Evolutionary conservation across 1,140 invertebrate genomes (phyloP), one percentile per base, ranked within the genome.

Genomic region (Hetaerina americana): DNA sequence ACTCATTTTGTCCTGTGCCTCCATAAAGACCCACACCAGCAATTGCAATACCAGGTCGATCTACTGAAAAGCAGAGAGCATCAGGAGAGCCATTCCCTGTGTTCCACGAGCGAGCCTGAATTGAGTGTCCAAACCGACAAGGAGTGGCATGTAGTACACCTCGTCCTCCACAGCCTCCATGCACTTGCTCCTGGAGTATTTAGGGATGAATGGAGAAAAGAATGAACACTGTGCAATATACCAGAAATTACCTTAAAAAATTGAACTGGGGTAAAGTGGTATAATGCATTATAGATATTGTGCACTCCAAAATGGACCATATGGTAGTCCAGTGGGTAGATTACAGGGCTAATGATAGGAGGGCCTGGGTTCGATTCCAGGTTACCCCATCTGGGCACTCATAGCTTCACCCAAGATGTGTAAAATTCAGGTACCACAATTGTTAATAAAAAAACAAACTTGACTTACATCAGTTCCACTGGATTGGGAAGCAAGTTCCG

Each of bases 81-180:
- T 99, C 97, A 0, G 96, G 94, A 26, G 94, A 95, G 29, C 96
- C 96, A 81, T 95, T 96, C 2, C 95, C 95, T 1, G 95, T 97
- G 77, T 98, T 97, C 97, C 97, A 99, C 0, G 93, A 93, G 49
- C 93, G 87, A 40, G 89, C 90, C 77, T 92, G 88, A 80, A 95
- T 96, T 10, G 92, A 90, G 70, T 94, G 87, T 6, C 92, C 92
- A 79, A 98, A 98, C 24, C 96, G 86, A 26, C 91, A 93, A 0
- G 94, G 93, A 1, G 95, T 96, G 49, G 90, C 87, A 67, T 95
- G 88, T 74, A 96, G 83, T 57, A 91, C 86, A 49, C 90, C 81
- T 0, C 88, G 87, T 75, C 86, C 81, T 0, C 88, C 87, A 75
- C 86, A 87, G 5, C 82, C 83, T 10, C 83, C 83, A 79, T 87